These are phyloP conservation scores for Pteruthius melanotis DNA, from an alignment of 2,113 vertebrate species.

Conservation along the genomic window DNA sequence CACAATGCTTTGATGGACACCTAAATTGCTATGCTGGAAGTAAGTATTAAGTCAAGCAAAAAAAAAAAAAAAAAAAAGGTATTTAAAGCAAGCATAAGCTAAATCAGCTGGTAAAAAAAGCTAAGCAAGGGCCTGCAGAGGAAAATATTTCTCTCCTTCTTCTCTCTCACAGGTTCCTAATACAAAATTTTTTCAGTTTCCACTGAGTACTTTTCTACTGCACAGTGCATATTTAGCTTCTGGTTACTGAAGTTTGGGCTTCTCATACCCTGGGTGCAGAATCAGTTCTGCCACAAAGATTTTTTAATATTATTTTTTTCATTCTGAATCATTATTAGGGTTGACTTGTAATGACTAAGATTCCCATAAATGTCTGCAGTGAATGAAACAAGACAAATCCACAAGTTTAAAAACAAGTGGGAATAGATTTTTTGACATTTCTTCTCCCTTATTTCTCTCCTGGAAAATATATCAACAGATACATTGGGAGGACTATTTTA, in stretches of 20 bases:
- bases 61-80: background rate
- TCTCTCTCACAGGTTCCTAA: background rate
- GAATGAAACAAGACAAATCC: background rate
- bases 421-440: background rate
- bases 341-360: background rate
- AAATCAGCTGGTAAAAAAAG: background rate
- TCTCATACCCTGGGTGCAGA: background rate
- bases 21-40: background rate
- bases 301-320: background rate
- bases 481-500: background rate
- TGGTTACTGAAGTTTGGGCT: background rate
- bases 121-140: background rate
- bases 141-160: background rate
- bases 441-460: background rate
- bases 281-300: background rate
- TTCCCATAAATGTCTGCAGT: background rate
- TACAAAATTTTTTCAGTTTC: background rate
- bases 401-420: background rate
- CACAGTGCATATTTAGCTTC: background rate
- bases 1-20: background rate
- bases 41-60: background rate
- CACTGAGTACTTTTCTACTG: background rate
- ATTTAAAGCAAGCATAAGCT: background rate
- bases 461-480: background rate
- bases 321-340: background rate